Evolutionary conservation across 1,140 invertebrate species (phyloP).

Genomic region (Zaprionus capensis): DNA sequence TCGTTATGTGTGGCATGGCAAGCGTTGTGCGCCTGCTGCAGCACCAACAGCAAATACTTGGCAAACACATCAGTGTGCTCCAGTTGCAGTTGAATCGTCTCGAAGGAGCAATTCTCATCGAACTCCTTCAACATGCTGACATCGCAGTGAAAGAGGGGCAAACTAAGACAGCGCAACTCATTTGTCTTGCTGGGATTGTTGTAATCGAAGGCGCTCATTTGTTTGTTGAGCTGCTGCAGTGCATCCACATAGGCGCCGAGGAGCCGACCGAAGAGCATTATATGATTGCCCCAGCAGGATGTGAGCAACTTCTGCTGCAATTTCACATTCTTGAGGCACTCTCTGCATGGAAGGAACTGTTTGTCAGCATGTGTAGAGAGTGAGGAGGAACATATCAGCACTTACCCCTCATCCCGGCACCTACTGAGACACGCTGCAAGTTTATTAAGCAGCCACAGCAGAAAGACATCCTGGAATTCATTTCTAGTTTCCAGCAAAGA

Average conservation of each 20-base stretch:
- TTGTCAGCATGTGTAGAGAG: neutral
- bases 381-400: neutral
- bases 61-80: constrained; percentile 53
- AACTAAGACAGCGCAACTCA: neutral
- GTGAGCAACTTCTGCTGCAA: constrained; percentile 67
- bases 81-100: constrained; percentile 45
- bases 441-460: constrained; percentile 75
- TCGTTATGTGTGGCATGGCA: constrained; percentile 56
- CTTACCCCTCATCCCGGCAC: constrained; percentile 45
- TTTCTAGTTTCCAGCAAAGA: constrained; percentile 51
- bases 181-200: constrained; percentile 6
- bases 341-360: constrained; percentile 13
- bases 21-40: constrained; percentile 59
- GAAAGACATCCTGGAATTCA: constrained; percentile 71
- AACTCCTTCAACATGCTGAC: constrained; percentile 58
- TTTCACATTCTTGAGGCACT: constrained; percentile 57
- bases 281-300: constrained; percentile 71
- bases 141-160: constrained; percentile 56
- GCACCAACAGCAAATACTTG: constrained; percentile 52
- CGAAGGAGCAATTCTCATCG: constrained; percentile 56
- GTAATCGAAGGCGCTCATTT: constrained; percentile 45
- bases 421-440: constrained; percentile 53
- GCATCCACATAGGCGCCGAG: constrained; percentile 62
- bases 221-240: constrained; percentile 50
- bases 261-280: constrained; percentile 60